phyloP scores from a whole-genome alignment of 2,888 invertebrate species.

The Tethea ocularis region DNA sequence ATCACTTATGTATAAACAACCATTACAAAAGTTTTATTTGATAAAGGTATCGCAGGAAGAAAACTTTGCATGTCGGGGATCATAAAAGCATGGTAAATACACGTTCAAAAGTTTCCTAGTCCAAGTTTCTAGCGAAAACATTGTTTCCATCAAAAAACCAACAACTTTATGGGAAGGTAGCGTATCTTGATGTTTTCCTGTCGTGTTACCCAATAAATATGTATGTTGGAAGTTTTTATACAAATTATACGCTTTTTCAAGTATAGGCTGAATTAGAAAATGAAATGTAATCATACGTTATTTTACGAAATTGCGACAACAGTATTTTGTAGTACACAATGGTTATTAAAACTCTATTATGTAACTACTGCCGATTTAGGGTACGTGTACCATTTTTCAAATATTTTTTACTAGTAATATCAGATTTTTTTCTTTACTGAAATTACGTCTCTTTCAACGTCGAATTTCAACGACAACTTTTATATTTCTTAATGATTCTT shows the following conservation, averaged over 20 bases:
- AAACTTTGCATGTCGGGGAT: not conserved
- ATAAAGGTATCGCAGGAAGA: not conserved
- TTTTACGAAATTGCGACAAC: not conserved
- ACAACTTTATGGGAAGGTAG: not conserved
- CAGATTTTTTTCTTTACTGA: too few relatives aligned
- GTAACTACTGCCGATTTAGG: too few relatives aligned
- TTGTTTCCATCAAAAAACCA: slow-evolving; percentile 5
- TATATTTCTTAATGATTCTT: too few relatives aligned
- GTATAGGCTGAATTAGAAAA: not conserved
- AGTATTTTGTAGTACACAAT: too few relatives aligned
- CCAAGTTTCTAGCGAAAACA: not conserved
- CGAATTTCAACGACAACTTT: too few relatives aligned
- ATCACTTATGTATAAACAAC: not conserved
- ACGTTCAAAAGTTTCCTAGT: not conserved
- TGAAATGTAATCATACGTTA: not conserved
- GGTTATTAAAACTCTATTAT: too few relatives aligned
- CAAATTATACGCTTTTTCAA: not conserved
- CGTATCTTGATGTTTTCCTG: not conserved
- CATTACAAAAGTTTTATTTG: not conserved
- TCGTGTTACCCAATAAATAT: not conserved
- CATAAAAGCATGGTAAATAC: not conserved
- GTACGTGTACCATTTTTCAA: too few relatives aligned
- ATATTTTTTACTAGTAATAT: too few relatives aligned
- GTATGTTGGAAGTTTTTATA: not conserved
- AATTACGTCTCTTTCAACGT: too few relatives aligned